Base-by-base conservation (phyloP, 2,113 vertebrate species). In the Brienomyrus longianalis region DNA sequence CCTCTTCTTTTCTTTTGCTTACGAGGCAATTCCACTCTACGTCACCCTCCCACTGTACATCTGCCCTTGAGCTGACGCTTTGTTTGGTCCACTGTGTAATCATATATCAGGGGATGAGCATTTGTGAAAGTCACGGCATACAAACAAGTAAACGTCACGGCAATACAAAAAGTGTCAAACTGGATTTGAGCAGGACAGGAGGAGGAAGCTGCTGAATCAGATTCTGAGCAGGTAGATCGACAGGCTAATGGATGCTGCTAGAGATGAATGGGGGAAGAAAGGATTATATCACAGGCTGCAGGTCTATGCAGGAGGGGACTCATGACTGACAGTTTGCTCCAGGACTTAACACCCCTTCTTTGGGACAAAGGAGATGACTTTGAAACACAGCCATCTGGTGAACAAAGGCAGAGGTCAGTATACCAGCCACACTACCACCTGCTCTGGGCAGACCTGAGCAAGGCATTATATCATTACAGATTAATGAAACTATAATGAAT, bases 121-220 rank as follows among this genome's bases (percentile, higher is more conserved):
- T 89, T 89, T 47, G 54, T 83, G 70, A 52, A 39, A 88, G 86
- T 92, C 88, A 91, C 85, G 86, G 86, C 88, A 39, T 21, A 77
- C 54, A 35, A 66, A 8, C 86, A 66, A 47, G 43, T 54, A 86
- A 85, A 89, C 54, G 86, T 80, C 90, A 90, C 11, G 50, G 90
- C 85, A 48, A 91, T 90, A 90, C 90, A 89, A 56, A 59, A 21
- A 48, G 83, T n/a, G 45, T 15, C 27, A 31, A 70, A 52, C 88
- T 90, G 91, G 23, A 48, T 86, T 35, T 31, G 56, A 17, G 39
- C 31, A 66, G 54, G 52, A 54, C 2, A 23, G 15, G 1, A 19
- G 39, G 52, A n/a, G 47, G n/a, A 47, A 86, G 47, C 1, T 10
- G 74, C 35, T 43, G 74, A 80, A 80, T 31, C 85, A 35, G 85